phyloP scores from a whole-genome alignment of 2,113 vertebrate genomes.

The Paradisaea rubra region DNA sequence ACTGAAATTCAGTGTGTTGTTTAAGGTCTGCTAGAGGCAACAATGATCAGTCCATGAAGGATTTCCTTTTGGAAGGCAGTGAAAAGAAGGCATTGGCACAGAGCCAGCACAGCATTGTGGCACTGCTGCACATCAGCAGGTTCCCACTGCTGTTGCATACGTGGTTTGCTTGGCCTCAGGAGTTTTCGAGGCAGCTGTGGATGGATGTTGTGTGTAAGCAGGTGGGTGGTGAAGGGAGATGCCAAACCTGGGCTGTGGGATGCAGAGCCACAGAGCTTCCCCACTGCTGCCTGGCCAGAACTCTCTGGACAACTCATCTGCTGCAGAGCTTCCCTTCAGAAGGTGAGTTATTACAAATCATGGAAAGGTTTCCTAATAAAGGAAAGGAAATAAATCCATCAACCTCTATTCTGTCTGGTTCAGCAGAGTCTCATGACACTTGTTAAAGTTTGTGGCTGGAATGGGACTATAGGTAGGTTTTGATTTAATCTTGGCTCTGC shows the following conservation, averaged over 20 bases:
- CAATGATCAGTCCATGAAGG: background rate
- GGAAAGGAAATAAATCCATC: background rate
- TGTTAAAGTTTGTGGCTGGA: conserved; percentile 11
- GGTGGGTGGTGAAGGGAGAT: background rate
- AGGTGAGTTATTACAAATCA: background rate
- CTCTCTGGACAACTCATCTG: accelerated
- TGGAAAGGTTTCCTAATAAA: background rate
- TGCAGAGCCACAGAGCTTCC: background rate
- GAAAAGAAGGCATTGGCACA: background rate
- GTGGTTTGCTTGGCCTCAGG: background rate
- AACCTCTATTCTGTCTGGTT: background rate
- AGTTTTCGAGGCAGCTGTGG: background rate
- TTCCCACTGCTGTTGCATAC: background rate
- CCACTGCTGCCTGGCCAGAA: accelerated
- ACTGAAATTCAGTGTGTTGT: background rate
- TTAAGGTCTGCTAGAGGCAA: background rate
- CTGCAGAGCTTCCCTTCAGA: background rate
- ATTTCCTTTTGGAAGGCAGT: background rate
- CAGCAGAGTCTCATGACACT: background rate
- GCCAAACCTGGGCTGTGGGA: background rate
- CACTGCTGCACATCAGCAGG: background rate
- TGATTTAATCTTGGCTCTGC: background rate
- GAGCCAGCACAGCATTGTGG: background rate
- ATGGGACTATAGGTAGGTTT: background rate
- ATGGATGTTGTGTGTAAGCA: background rate